Evolutionary conservation across 2,113 vertebrate genomes (phyloP).

Genomic region (Xiphorhynchus elegans): DNA sequence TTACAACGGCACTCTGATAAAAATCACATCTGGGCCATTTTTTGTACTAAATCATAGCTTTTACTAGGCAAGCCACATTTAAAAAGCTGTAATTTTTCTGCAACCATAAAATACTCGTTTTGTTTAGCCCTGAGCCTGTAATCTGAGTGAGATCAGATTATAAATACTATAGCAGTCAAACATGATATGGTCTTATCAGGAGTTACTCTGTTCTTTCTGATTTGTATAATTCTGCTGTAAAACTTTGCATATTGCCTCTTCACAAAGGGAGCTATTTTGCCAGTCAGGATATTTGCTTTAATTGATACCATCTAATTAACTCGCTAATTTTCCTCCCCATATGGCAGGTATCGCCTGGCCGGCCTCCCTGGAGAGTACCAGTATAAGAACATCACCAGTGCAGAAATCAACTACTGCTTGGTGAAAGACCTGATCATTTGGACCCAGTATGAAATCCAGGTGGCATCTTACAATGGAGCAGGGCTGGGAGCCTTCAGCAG

Average conservation of each 20-base stretch:
- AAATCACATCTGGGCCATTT: slow-evolving; percentile 28
- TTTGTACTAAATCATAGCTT: slow-evolving; percentile 26
- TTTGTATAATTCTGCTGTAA: background rate
- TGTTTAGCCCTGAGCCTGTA: slow-evolving; percentile 1
- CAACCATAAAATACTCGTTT: background rate
- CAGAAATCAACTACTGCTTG: slow-evolving; percentile 95
- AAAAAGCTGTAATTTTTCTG: slow-evolving; percentile 54
- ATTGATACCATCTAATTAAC: background rate
- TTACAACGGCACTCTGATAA: slow-evolving; percentile 15
- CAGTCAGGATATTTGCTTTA: background rate
- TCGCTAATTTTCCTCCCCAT: background rate
- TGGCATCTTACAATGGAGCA: slow-evolving; percentile 92
- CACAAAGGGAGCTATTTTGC: background rate
- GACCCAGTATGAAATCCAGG: slow-evolving; percentile 98
- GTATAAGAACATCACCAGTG: slow-evolving; percentile 92
- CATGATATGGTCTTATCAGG: background rate
- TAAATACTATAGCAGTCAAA: background rate
- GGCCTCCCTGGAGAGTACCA: slow-evolving; percentile 93
- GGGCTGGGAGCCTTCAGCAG: slow-evolving; percentile 91
- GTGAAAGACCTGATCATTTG: slow-evolving; percentile 95
- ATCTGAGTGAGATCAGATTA: slow-evolving; percentile 15
- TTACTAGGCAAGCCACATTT: slow-evolving; percentile 16
- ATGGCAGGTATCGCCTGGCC: slow-evolving; percentile 89
- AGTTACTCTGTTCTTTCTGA: background rate
- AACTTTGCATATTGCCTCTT: background rate